These are phyloP conservation scores for Sminthopsis crassicaudata DNA, from an alignment of 2,113 vertebrate species.

Conservation along the genomic window DNA sequence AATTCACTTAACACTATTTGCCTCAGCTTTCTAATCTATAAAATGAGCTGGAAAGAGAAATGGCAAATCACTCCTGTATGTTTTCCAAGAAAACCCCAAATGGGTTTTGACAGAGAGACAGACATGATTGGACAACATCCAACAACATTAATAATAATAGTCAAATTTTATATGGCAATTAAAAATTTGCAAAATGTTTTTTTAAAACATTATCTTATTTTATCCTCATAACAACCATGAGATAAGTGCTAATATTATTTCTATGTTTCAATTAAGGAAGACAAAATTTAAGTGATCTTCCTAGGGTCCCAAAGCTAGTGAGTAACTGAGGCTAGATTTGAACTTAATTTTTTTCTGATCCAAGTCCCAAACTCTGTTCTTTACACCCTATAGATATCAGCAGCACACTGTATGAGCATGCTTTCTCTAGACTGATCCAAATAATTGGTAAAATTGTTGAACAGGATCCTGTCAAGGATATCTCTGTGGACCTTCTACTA, in stretches of 20 bases:
- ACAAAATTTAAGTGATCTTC: not conserved
- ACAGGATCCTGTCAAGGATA: not conserved
- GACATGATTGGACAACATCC: not conserved
- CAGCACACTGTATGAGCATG: not conserved
- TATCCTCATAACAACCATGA: not conserved
- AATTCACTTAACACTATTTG: too few species aligned
- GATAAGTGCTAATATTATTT: not conserved
- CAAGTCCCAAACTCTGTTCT: not conserved
- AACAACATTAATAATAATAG: not conserved
- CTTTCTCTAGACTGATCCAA: not conserved
- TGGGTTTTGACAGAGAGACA: too few species aligned
- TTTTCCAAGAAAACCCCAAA: too few species aligned
- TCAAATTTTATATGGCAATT: not conserved
- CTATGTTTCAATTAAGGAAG: not conserved
- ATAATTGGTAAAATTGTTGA: not conserved
- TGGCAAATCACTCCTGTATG: not conserved
- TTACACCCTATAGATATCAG: not conserved
- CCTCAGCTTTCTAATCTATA: not conserved
- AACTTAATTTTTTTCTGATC: not conserved
- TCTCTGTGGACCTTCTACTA: not conserved
- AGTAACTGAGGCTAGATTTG: not conserved
- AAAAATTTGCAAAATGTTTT: not conserved
- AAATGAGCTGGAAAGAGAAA: not conserved
- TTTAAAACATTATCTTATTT: not conserved
- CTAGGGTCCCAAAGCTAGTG: not conserved